These are phyloP conservation scores for Schizopygopsis pylzovi DNA, from an alignment of 2,797 vertebrate genomes.

Conservation along the genomic window DNA sequence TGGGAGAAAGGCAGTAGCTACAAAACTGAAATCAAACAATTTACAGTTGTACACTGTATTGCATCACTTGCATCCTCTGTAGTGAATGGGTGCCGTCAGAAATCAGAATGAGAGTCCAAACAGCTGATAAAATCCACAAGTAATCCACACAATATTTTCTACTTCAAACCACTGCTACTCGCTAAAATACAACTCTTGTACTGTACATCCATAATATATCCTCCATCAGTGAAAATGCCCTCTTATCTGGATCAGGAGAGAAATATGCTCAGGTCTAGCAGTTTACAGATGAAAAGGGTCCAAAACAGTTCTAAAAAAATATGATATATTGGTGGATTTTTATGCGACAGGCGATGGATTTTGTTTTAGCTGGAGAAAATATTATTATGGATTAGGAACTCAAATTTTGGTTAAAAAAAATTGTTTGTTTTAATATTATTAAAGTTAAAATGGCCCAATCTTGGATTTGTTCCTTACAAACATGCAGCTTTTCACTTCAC, in stretches of 20 bases:
- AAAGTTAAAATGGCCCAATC: background rate
- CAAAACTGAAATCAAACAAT: background rate
- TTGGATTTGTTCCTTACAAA: background rate
- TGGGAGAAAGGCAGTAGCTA: background rate
- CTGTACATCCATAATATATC: background rate
- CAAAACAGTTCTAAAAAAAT: background rate
- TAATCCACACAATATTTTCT: background rate
- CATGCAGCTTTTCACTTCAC: no score
- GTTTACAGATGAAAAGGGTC: background rate
- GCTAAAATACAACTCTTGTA: background rate
- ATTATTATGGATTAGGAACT: background rate
- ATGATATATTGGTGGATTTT: background rate
- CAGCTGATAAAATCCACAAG: background rate
- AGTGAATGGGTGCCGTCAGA: background rate
- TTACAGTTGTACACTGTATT: background rate
- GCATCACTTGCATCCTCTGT: background rate
- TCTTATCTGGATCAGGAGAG: background rate
- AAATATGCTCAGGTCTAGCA: background rate
- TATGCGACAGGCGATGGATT: no score
- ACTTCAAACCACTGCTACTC: background rate
- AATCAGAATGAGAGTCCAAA: background rate
- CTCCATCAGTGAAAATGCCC: background rate
- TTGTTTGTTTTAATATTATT: no score
- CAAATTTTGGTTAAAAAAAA: background rate
- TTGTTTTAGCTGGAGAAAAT: background rate